Conservation (phyloP, 1,140 invertebrate genomes). For the Bombus ignitus region DNA sequence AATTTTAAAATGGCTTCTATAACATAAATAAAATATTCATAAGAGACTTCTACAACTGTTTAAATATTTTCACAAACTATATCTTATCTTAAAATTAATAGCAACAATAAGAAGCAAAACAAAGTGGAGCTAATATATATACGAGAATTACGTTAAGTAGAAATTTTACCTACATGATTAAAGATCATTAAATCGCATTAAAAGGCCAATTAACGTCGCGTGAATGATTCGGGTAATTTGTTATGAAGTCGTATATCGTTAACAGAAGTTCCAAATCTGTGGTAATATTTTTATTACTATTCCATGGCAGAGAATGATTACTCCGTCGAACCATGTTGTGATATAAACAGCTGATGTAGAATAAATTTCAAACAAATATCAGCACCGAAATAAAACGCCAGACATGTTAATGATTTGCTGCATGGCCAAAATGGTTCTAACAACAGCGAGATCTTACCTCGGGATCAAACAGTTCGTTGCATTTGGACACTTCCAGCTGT, state of each 20-base stretch:
- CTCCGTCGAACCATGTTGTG: too few relatives aligned
- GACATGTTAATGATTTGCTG: slow-evolving; percentile 1
- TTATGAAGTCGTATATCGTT: background rate
- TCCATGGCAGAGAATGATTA: background rate
- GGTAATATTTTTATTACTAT: background rate
- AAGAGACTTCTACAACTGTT: too few relatives aligned
- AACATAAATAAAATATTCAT: too few relatives aligned
- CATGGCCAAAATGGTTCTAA: background rate
- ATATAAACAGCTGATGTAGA: background rate
- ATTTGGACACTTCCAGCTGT: slow-evolving; percentile 18
- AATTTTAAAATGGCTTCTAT: too few relatives aligned
- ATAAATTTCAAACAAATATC: background rate
- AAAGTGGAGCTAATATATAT: background rate
- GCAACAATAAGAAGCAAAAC: background rate
- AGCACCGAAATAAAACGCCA: background rate
- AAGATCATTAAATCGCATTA: background rate
- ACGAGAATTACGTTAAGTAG: background rate
- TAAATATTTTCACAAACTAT: too few relatives aligned
- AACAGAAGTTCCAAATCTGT: background rate
- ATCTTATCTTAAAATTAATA: too few relatives aligned
- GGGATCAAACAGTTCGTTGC: slow-evolving; percentile 35
- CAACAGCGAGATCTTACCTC: slow-evolving; percentile 40
- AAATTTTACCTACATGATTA: too few relatives aligned
- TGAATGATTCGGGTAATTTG: background rate
- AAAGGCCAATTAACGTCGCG: background rate